Conservation (phyloP, 2,888 invertebrate genomes). For the Argynnis bischoffii region DNA sequence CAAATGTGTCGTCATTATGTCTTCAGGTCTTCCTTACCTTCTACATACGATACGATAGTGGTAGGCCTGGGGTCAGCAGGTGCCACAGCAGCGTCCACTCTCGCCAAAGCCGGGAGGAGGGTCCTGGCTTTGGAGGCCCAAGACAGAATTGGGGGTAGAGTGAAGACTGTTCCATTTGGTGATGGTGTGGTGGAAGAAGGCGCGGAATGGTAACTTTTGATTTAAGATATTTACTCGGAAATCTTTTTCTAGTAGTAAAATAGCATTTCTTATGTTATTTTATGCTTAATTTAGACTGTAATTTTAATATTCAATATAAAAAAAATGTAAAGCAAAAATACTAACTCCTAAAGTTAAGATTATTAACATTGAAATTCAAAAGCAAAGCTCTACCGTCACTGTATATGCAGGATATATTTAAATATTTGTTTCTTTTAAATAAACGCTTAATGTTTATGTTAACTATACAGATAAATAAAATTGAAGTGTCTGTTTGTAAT, state of each 20-base stretch:
- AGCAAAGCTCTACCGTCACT: no score
- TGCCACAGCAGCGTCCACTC: slow-evolving; percentile 52
- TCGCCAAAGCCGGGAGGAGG: slow-evolving; percentile 53
- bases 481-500: no score
- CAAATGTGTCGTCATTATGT: not conserved
- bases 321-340: no score
- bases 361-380: no score
- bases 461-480: not conserved
- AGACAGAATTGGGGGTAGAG: slow-evolving; percentile 48
- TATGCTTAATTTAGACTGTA: not conserved
- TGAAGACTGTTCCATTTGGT: slow-evolving; percentile 59
- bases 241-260: no score
- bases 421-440: no score
- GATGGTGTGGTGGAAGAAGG: slow-evolving; percentile 66
- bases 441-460: no score
- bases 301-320: not conserved
- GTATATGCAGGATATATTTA: no score
- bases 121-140: slow-evolving; percentile 64
- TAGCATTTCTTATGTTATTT: no score
- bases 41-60: slow-evolving; percentile 59
- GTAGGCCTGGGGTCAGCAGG: slow-evolving; percentile 63
- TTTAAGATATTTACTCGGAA: no score
- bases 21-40: not conserved
- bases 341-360: no score
- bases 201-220: slow-evolving; percentile 59